Evolutionary conservation across 53 echinoderm and acorn worm species (phyloP), one percentile per base, ranked within the genome.

Genomic region (Paracentrotus lividus): DNA sequence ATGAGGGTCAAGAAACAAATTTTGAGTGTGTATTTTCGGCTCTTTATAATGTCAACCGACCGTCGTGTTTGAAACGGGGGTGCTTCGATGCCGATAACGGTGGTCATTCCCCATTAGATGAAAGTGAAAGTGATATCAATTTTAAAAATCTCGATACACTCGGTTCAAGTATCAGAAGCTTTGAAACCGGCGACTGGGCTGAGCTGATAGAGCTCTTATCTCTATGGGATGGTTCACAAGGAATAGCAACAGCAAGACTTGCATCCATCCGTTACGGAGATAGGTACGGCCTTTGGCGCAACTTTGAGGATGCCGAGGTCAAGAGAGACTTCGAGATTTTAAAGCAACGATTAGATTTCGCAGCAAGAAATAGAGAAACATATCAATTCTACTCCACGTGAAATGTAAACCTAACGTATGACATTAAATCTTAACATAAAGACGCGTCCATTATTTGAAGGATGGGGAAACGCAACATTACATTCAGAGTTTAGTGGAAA

Each of bases 321-420:
- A 44, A 49, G 16, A 84, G 85, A 47, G 85, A 84, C 27, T 84
- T 84, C 26, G 85, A 45, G 49, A 69, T 69, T 38, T 69, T 69
- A 16, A 69, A 69, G 69, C 36, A 69, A 4, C 69, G 15, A 36
- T 38, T 36, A 36, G 4, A 69, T 9, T 34, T 14, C 4, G 38
- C 16, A 69, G 34, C 38, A 29, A 36, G 36, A 69, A 29, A 23
- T 32, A 67, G 29, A 33, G 33, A 32, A 33, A 67, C 1, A 23
- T 32, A 31, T 8, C 33, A n/a, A n/a, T n/a, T n/a, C n/a, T n/a
- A n/a, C n/a, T n/a, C n/a, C n/a, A n/a, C n/a, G n/a, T n/a, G n/a
- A n/a, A n/a, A n/a, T n/a, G n/a, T n/a, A n/a, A n/a, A n/a, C n/a
- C n/a, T n/a, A n/a, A n/a, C n/a, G n/a, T n/a, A n/a, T n/a, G n/a